Evolutionary conservation across 2,888 invertebrate genomes (phyloP).

Genomic region (Julus scandinavius): DNA sequence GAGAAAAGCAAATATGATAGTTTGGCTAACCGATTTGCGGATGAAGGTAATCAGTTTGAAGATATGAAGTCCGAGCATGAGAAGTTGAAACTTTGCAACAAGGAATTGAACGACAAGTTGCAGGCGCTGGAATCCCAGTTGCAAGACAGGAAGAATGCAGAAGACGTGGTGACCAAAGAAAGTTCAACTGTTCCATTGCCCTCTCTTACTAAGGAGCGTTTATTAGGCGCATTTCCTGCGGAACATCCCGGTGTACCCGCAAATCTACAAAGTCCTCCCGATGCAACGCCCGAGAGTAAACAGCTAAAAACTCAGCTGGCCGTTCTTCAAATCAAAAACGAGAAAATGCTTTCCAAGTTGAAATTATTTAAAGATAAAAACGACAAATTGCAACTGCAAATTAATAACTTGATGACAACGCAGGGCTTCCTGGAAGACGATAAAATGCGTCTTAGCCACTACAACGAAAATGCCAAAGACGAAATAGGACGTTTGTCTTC

Average conservation of each 20-base stretch:
- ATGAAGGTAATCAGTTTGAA: not conserved
- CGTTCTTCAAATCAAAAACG: slow-evolving; percentile 75
- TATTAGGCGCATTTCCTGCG: not conserved
- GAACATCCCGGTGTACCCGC: not conserved
- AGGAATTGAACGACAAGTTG: slow-evolving; percentile 33
- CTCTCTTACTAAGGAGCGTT: not conserved
- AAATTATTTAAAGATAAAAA: slow-evolving; percentile 79
- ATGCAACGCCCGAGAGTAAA: not conserved
- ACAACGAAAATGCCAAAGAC: slow-evolving; percentile 60
- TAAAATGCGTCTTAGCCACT: slow-evolving; percentile 61
- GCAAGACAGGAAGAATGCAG: not conserved
- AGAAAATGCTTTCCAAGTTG: slow-evolving; percentile 83
- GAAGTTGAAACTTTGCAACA: slow-evolving; percentile 60
- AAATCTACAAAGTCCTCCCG: not conserved
- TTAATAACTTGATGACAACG: slow-evolving; percentile 59
- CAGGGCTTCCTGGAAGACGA: slow-evolving; percentile 56
- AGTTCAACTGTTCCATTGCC: not conserved
- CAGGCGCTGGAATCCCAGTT: not conserved
- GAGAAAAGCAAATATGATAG: slow-evolving; percentile 63
- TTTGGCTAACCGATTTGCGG: not conserved
- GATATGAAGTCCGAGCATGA: not conserved
- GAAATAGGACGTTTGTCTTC: slow-evolving; percentile 56
- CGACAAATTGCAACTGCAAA: slow-evolving; percentile 63
- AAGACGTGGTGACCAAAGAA: not conserved
- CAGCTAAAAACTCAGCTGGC: slow-evolving; percentile 54